Evolutionary conservation across 1,140 invertebrate genomes (phyloP).

Genomic region (Microplitis mediator): DNA sequence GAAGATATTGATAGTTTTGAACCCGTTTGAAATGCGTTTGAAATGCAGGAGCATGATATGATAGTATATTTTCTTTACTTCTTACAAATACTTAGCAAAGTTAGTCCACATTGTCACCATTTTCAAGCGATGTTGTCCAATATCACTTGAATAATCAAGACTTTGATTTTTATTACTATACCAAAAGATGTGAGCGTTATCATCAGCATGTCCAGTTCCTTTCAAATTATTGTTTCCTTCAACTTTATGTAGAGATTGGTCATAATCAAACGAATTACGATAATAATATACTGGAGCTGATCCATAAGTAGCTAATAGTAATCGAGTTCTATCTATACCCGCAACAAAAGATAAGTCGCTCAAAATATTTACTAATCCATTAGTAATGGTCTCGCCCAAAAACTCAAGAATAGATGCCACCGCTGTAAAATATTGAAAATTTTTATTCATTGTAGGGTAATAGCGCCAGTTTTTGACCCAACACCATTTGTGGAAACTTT

Average conservation of each 20-base stretch:
- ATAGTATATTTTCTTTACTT: too few relatives aligned
- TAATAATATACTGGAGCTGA: slow-evolving; percentile 12
- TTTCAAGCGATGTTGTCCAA: not conserved
- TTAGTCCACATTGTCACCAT: slow-evolving; percentile 22
- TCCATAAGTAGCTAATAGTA: not conserved
- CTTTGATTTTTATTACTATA: not conserved
- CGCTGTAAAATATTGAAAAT: not conserved
- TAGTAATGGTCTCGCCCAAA: not conserved
- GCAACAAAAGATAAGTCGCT: not conserved
- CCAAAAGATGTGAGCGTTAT: slow-evolving; percentile 18
- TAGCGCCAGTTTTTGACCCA: too few relatives aligned
- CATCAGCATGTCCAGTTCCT: slow-evolving; percentile 12
- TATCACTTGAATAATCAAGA: not conserved
- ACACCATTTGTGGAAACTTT: too few relatives aligned
- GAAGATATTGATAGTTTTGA: too few relatives aligned
- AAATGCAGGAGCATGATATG: too few relatives aligned
- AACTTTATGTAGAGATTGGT: not conserved
- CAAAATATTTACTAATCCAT: not conserved
- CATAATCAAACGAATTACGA: slow-evolving; percentile 2
- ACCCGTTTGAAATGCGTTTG: too few relatives aligned
- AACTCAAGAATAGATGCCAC: not conserved
- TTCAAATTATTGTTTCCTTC: not conserved
- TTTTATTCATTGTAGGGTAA: too few relatives aligned
- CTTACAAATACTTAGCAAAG: slow-evolving; percentile 38
- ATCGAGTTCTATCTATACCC: slow-evolving; percentile 9